Percentiles rank a stretch among this genome's conserved stretches.
These are phyloP conservation scores for Cetonia aurata DNA, from an alignment of 2,888 invertebrate species.

Conservation along the genomic window DNA sequence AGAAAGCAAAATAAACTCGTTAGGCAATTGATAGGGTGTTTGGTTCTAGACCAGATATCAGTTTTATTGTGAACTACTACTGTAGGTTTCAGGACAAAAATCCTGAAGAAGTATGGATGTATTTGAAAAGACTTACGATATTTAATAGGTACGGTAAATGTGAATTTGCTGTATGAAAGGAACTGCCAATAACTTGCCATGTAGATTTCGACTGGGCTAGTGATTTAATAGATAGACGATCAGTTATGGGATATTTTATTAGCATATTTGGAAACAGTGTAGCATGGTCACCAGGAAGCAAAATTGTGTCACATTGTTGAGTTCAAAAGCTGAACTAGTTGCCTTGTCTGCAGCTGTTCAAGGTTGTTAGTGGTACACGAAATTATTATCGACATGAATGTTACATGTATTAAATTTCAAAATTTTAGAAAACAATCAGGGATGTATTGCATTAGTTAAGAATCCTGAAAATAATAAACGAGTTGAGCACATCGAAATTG, in stretches of 20 bases:
- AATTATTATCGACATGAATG: conserved; percentile 3
- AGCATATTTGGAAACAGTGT: not conserved
- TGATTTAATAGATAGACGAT: not conserved
- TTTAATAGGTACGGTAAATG: no score
- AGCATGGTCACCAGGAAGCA: conserved; percentile 1
- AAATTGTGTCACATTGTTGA: conserved; percentile 33
- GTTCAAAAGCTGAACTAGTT: conserved; percentile 41
- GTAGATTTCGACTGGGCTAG: no score
- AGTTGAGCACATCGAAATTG: not conserved
- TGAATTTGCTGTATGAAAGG: no score
- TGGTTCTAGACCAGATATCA: no score
- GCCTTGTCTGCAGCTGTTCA: not conserved
- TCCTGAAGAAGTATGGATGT: no score
- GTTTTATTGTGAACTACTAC: no score
- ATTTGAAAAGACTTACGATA: no score
- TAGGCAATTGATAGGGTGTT: no score
- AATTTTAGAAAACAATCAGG: not conserved
- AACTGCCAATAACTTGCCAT: no score
- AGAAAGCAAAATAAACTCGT: no score
- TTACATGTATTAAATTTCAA: not conserved
- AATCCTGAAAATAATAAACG: not conserved
- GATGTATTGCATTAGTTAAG: not conserved
- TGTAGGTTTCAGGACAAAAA: no score
- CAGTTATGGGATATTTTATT: conserved; percentile 5
- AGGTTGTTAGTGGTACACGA: not conserved